A percentile compares a stretch with the other conserved stretches of the same genome.
Evolutionary conservation across 1,140 invertebrate genomes (phyloP).

Genomic region (Penaeus chinensis): DNA sequence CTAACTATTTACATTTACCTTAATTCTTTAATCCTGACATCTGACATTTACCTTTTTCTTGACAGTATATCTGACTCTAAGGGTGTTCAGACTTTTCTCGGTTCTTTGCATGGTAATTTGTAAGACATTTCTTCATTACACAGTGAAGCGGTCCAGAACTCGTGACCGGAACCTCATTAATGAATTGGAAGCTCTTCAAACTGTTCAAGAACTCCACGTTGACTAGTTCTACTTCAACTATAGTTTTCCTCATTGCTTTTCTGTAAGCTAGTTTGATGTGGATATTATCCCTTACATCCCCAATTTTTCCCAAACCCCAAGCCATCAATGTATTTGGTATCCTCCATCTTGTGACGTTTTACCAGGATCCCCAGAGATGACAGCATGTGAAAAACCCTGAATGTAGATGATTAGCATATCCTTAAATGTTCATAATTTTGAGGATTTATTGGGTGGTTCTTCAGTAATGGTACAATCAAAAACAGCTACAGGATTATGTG

Average conservation of each 20-base stretch:
- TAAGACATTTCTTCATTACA: constrained; percentile 59
- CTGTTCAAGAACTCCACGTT: constrained; percentile 51
- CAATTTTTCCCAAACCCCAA: not conserved
- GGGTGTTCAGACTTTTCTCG: too few species aligned
- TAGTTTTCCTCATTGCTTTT: constrained; percentile 7
- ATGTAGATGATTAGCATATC: too few species aligned
- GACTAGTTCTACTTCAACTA: constrained; percentile 30
- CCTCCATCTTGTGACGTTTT: too few species aligned
- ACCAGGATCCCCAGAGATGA: too few species aligned
- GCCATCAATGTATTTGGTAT: too few species aligned
- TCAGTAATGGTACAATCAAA: too few species aligned
- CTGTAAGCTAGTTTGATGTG: constrained; percentile 37
- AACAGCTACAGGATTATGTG: too few species aligned
- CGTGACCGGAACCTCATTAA: constrained; percentile 71
- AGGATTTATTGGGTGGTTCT: too few species aligned
- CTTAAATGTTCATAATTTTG: too few species aligned
- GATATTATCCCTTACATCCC: not conserved
- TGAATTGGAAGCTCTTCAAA: constrained; percentile 66
- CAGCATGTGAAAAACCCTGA: too few species aligned
- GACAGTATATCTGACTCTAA: not conserved
- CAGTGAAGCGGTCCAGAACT: constrained; percentile 73
- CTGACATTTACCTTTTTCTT: not conserved
- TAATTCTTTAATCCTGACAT: too few species aligned
- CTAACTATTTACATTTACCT: too few species aligned
- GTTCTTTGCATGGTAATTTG: constrained; percentile 21